Conservation (phyloP, 2,888 invertebrate species). For the Drosophila pseudotalamancana region DNA sequence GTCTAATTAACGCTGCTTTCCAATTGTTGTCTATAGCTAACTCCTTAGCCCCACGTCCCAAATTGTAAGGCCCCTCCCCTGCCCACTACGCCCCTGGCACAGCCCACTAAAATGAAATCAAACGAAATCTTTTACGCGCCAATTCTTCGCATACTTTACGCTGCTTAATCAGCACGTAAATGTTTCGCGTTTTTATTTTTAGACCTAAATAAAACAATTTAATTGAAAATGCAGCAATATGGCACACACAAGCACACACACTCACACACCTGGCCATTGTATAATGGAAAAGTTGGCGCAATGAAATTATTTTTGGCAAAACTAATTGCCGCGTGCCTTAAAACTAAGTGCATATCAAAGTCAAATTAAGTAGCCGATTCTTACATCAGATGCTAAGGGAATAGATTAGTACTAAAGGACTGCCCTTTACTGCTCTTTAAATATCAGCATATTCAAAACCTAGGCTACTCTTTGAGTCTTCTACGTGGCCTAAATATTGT, state of each 20-base stretch:
- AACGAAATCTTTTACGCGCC: slow-evolving; percentile 77
- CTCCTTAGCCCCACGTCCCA: slow-evolving; percentile 45
- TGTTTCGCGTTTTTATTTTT: slow-evolving; percentile 60
- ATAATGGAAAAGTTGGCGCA: slow-evolving; percentile 44
- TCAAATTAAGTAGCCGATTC: not conserved
- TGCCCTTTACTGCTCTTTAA: no score
- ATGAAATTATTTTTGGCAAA: slow-evolving; percentile 32
- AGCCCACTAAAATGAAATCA: slow-evolving; percentile 48
- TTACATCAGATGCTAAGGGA: not conserved
- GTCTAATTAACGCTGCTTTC: slow-evolving; percentile 75
- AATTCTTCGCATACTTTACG: slow-evolving; percentile 74
- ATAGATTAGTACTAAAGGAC: not conserved
- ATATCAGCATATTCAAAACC: no score
- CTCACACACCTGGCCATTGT: slow-evolving; percentile 21
- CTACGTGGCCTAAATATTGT: no score
- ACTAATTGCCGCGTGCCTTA: slow-evolving; percentile 32
- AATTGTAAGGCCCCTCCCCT: slow-evolving; percentile 22
- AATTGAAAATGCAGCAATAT: slow-evolving; percentile 54
- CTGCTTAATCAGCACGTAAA: slow-evolving; percentile 71
- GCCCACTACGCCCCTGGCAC: not conserved
- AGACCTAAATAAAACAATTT: slow-evolving; percentile 53
- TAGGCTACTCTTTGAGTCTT: no score
- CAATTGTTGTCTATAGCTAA: slow-evolving; percentile 56
- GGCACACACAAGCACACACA: slow-evolving; percentile 22
- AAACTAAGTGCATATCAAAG: slow-evolving; percentile 8